A percentile compares a stretch with the other conserved stretches of the same genome.
Conservation (phyloP, 2,113 vertebrate genomes). For the Serilophus lunatus region DNA sequence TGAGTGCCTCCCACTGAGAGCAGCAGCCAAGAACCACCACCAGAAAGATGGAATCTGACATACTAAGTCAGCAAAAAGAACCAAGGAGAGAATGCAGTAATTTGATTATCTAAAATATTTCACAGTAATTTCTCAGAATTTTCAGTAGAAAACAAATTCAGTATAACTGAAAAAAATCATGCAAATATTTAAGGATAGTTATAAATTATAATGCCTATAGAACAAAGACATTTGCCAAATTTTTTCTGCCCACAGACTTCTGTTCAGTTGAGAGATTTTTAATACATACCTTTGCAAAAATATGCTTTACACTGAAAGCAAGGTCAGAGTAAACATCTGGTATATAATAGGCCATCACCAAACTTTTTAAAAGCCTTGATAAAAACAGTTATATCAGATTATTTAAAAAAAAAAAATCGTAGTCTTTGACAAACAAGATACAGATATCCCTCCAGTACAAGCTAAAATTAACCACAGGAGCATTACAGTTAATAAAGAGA, state of each 20-base stretch:
- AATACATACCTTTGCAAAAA: background rate
- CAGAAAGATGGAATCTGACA: background rate
- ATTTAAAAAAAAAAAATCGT: background rate
- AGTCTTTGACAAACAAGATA: background rate
- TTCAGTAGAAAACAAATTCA: background rate
- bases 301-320: background rate
- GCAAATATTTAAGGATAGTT: background rate
- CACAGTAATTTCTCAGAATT: background rate
- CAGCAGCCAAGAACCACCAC: background rate
- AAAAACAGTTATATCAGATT: background rate
- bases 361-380: background rate
- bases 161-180: background rate
- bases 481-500: conserved; percentile 22
- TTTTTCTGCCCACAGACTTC: background rate
- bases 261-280: background rate
- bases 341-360: background rate
- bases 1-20: background rate
- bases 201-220: background rate
- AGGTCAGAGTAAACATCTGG: background rate
- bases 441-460: background rate
- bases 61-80: background rate
- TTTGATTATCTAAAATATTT: background rate
- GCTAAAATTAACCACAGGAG: background rate
- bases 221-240: background rate
- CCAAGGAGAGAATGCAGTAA: rapidly evolving